phyloP scores from a whole-genome alignment of 2,797 vertebrate genomes.

The Phrynocephalus guinanensis region DNA sequence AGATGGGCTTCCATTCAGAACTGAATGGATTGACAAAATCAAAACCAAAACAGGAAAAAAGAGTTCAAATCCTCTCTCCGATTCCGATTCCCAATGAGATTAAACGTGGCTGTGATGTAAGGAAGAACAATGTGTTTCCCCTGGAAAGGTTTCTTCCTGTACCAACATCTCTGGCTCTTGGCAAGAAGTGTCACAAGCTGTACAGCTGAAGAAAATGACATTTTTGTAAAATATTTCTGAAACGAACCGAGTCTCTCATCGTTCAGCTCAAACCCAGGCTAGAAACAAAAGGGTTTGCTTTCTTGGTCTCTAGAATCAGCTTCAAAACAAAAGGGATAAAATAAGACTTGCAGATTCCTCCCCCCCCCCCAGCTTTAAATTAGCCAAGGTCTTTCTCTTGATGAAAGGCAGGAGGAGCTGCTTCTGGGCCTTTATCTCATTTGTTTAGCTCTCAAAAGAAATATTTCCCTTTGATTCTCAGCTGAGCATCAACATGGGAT shows the following conservation, averaged over 20 bases:
- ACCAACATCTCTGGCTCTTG: conserved; percentile 5
- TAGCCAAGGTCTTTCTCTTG: conserved; percentile 37
- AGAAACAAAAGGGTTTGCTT: conserved; percentile 8
- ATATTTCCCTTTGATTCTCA: conserved; percentile 47
- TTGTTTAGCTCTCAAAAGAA: conserved; percentile 54
- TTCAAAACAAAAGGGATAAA: conserved; percentile 24
- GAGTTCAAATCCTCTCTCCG: conserved; percentile 45
- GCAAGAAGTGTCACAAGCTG: conserved; percentile 27
- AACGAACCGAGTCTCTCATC: conserved; percentile 23
- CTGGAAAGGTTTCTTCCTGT: conserved; percentile 14
- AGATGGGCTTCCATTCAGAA: conserved; percentile 11
- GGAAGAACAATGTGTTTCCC: conserved; percentile 36
- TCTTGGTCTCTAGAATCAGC: conserved; percentile 1
- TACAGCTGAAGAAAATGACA: conserved; percentile 53
- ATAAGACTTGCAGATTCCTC: conserved; percentile 32
- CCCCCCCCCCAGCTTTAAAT: conserved; percentile 28
- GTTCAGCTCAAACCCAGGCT: not conserved
- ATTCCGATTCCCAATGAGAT: conserved; percentile 17
- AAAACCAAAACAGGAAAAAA: conserved; percentile 4
- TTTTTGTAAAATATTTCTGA: conserved; percentile 45
- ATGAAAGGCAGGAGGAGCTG: conserved; percentile 43
- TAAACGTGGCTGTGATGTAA: conserved; percentile 58
- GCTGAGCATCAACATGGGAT: conserved; percentile 6
- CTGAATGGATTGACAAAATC: not conserved
- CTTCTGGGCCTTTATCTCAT: conserved; percentile 44